Evolutionary conservation across 2,888 invertebrate genomes (phyloP).

Genomic region (Pyrrhia umbra): DNA sequence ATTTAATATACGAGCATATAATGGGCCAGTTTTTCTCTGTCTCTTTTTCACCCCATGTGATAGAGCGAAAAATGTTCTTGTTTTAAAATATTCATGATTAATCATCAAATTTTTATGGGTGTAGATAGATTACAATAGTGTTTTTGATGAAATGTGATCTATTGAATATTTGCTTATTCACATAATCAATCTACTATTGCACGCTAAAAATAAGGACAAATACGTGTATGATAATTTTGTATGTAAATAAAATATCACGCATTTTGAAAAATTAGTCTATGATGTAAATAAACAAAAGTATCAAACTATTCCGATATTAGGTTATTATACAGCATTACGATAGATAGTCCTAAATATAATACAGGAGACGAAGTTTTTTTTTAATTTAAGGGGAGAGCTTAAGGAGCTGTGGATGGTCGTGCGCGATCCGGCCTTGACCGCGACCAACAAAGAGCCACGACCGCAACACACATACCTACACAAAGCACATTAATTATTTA

Average conservation of each 20-base stretch:
- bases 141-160: constrained; percentile 28
- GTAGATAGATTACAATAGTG: constrained; percentile 32
- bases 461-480: constrained; percentile 73
- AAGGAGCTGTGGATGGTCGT: constrained; percentile 68
- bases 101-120: constrained; percentile 44
- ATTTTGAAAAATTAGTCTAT: background rate
- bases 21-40: constrained; percentile 63
- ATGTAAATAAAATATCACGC: constrained; percentile 3
- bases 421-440: constrained; percentile 80
- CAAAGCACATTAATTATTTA: constrained; percentile 84
- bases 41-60: constrained; percentile 60
- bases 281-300: background rate
- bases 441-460: constrained; percentile 70
- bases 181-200: background rate
- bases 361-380: constrained; percentile 22
- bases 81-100: constrained; percentile 53
- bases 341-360: constrained; percentile 11
- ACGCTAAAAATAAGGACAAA: constrained; percentile 2
- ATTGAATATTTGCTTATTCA: constrained; percentile 12
- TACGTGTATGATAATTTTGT: background rate
- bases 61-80: constrained; percentile 56
- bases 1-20: constrained; percentile 76
- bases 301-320: background rate
- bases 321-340: background rate
- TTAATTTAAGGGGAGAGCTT: constrained; percentile 49